Base-by-base conservation (phyloP, 2,797 vertebrate species). In the Staurois parvus region DNA sequence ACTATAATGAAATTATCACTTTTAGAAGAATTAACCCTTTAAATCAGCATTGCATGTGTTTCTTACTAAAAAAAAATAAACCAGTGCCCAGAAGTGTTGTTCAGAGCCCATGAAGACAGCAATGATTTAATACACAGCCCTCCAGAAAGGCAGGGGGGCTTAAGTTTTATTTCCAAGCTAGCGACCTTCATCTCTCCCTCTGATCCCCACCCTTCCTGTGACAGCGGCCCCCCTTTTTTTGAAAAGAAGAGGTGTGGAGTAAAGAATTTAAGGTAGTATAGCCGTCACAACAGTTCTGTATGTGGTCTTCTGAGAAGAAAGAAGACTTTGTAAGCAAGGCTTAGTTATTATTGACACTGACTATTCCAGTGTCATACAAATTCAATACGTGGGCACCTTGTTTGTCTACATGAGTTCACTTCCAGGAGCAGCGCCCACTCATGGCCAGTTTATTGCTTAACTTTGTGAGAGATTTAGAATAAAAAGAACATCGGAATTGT, bases 331-430 rank as follows among this genome's bases (percentile, higher is more conserved):
- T 72, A 70, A 40, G 29, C 26, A 19, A n/a, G 68, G 9, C 32
- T 30, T 59, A 29, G n/a, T 52, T 52, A 17, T 59, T 81, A 67
- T 81, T 81, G 45, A 81, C 68, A 72, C 26, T 48, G 68, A 59
- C 78, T 72, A 72, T 81, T 72, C 79, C 56, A 7, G 79, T 28
- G 68, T 62, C 34, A n/a, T 72, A 52, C 48, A 81, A 72, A 81
- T 59, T 69, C 68, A 59, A 4, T 72, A 81, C 32, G 56, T 79
- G 69, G 66, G 52, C 45, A 72, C 30, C 37, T 64, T 77, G 62
- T 70, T 85, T 79, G 79, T 73, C 34, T 70, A 64, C 69, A 45
- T 76, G 68, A 85, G 52, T 73, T 67, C 68, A 85, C 34, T 85
- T 79, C 72, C 77, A 80, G 40, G 45, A 48, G 42, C 70, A 67